Evolutionary conservation across 2,888 invertebrate species (phyloP).

Genomic region (Rutpela maculata): DNA sequence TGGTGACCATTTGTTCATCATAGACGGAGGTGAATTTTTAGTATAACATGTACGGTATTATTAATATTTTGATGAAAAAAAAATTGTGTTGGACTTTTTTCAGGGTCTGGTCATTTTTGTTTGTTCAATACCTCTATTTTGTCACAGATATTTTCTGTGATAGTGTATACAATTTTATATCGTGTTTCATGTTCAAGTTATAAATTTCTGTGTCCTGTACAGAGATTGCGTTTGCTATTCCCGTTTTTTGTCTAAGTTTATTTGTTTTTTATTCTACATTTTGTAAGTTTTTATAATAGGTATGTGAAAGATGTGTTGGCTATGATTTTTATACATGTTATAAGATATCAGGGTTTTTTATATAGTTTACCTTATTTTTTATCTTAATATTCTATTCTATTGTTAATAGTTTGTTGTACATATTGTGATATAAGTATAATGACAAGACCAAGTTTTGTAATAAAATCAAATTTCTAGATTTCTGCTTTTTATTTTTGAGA

Average conservation of each 20-base stretch:
- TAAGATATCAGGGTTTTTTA: not conserved
- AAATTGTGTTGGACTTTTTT: too few species aligned
- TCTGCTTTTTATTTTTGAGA: not conserved
- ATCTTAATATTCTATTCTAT: not conserved
- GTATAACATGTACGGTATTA: too few species aligned
- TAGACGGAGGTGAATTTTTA: too few species aligned
- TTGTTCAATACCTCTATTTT: not conserved
- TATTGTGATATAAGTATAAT: conserved; percentile 21
- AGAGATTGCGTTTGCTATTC: too few species aligned
- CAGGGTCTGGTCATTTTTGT: too few species aligned
- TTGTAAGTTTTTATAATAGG: not conserved
- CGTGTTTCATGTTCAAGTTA: not conserved
- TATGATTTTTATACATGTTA: not conserved
- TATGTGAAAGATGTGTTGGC: not conserved
- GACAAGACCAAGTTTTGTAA: not conserved
- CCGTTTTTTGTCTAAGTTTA: not conserved
- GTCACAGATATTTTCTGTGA: not conserved
- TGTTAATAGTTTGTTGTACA: conserved; percentile 12
- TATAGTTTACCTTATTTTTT: not conserved
- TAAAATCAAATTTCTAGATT: not conserved
- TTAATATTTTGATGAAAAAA: too few species aligned
- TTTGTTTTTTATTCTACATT: conserved; percentile 1
- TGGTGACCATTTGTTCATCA: too few species aligned
- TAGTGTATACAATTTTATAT: not conserved
- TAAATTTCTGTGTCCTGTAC: not conserved